Evolutionary conservation across 1,140 invertebrate genomes (phyloP).

Genomic region (Ganaspis sp.): DNA sequence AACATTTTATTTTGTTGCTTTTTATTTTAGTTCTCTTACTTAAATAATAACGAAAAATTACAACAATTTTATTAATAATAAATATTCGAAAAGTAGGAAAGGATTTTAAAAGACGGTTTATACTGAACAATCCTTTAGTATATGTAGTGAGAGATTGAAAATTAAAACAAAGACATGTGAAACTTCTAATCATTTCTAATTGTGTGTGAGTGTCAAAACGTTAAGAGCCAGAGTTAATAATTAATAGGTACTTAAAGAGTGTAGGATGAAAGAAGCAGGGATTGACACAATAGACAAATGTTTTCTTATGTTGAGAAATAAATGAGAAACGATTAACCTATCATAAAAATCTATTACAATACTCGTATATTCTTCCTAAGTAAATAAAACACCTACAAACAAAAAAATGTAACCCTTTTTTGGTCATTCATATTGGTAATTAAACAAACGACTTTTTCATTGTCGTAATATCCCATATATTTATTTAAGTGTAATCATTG

Average conservation of each 20-base stretch:
- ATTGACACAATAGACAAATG: conserved; percentile 6
- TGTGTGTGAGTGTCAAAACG: background rate
- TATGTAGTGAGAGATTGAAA: background rate
- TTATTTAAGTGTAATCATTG: too few relatives aligned
- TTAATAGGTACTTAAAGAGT: background rate
- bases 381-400: too few relatives aligned
- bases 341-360: background rate
- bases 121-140: background rate
- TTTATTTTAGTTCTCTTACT: too few relatives aligned
- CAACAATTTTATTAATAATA: too few relatives aligned
- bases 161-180: background rate
- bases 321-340: background rate
- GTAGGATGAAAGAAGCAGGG: background rate
- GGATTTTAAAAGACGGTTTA: background rate
- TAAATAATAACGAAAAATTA: too few relatives aligned
- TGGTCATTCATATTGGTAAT: too few relatives aligned
- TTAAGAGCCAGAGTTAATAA: background rate
- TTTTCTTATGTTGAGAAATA: background rate
- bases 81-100: too few relatives aligned
- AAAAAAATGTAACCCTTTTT: too few relatives aligned
- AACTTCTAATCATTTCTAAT: background rate
- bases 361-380: background rate
- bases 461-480: too few relatives aligned
- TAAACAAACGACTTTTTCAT: too few relatives aligned
- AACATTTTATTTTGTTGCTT: too few relatives aligned